phyloP scores from a whole-genome alignment of 1,140 invertebrate species.

The Lamellibrachia luymesi region DNA sequence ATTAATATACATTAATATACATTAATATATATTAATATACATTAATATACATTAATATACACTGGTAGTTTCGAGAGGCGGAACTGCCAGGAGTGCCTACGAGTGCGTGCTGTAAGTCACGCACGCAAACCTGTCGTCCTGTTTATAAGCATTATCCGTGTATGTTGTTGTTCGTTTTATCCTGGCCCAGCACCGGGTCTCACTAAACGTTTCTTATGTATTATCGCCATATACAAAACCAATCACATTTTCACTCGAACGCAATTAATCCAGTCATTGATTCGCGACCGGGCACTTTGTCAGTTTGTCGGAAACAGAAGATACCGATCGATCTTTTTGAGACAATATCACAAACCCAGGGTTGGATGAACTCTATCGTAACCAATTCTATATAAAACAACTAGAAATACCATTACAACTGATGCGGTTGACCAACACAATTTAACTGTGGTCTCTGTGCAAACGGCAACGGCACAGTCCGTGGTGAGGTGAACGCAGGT shows the following conservation, averaged over 20 bases:
- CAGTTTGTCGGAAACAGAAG: background rate
- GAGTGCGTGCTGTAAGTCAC: background rate
- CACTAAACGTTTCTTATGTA: background rate
- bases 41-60: background rate
- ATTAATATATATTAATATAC: background rate
- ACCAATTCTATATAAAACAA: background rate
- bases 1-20: no score
- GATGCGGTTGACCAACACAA: no score
- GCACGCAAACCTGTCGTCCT: background rate
- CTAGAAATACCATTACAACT: background rate
- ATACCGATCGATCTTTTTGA: background rate
- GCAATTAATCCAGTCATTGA: background rate
- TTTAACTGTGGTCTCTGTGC: background rate
- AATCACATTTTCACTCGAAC: background rate
- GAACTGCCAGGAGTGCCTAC: background rate
- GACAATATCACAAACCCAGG: background rate
- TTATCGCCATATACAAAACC: background rate
- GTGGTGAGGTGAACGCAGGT: background rate
- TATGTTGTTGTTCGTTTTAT: background rate
- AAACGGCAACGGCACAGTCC: background rate
- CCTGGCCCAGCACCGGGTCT: background rate
- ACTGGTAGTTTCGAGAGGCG: no score
- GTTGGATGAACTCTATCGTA: background rate
- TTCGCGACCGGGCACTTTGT: background rate
- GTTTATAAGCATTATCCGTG: background rate